phyloP scores from a whole-genome alignment of 2,797 vertebrate genomes.

The Orientallactaga sibirica region DNA sequence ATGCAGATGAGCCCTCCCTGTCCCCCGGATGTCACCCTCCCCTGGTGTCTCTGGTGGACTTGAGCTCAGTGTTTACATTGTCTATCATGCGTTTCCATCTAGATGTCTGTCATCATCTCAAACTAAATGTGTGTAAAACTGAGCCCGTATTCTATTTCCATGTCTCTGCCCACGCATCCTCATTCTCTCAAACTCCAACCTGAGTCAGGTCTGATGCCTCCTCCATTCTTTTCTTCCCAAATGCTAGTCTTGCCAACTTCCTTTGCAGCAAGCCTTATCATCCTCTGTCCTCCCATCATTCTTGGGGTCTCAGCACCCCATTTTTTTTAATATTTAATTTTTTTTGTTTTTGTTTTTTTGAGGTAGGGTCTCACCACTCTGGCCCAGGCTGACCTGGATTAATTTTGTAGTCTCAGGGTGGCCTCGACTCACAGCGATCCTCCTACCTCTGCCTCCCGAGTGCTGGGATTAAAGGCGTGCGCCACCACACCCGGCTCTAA shows the following conservation, averaged over 20 bases:
- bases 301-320: not conserved
- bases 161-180: not conserved
- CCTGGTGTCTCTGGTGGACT: not conserved
- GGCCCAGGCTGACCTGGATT: no score
- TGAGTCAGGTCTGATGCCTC: not conserved
- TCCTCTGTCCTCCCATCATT: not conserved
- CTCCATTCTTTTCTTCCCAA: constrained; percentile 3
- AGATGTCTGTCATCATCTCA: constrained; percentile 1
- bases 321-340: no score
- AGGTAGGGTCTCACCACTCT: no score
- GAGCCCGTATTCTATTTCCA: not conserved
- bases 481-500: no score
- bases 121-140: not conserved
- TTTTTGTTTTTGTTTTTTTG: no score
- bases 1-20: not conserved
- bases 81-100: not conserved
- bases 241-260: not conserved
- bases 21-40: not conserved
- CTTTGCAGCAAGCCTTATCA: not conserved
- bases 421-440: no score
- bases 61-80: not conserved
- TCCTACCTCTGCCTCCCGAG: no score
- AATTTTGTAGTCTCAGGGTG: no score
- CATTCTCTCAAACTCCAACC: not conserved
- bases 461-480: no score